Evolutionary conservation across 2,797 vertebrate species (phyloP).

Genomic region (Amblyopsis hoosieri): DNA sequence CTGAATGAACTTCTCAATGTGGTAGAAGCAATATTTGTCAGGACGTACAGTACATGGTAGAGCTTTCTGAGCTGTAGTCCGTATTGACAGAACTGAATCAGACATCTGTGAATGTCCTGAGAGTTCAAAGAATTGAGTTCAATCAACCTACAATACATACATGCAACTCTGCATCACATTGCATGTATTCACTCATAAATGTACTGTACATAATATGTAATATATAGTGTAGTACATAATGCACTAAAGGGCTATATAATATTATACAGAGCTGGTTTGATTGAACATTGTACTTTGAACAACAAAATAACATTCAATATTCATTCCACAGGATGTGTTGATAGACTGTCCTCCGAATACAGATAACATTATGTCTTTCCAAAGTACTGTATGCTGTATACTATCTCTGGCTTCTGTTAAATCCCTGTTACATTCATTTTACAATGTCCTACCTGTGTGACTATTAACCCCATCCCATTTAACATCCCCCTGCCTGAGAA

Average conservation of each 20-base stretch:
- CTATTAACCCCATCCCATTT: conserved; percentile 53
- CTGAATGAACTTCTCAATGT: neutral
- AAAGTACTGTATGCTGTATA: conserved; percentile 18
- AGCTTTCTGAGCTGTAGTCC: too few species aligned
- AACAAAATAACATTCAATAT: conserved; percentile 14
- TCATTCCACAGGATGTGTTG: conserved; percentile 49
- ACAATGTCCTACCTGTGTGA: conserved; percentile 25
- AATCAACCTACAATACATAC: conserved; percentile 41
- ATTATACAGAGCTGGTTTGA: conserved; percentile 26
- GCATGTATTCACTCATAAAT: neutral
- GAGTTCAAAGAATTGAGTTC: conserved; percentile 42
- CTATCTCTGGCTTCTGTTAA: conserved; percentile 6
- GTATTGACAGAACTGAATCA: conserved; percentile 12
- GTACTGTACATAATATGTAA: neutral
- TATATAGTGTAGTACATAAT: too few species aligned
- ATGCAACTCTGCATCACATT: neutral
- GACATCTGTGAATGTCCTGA: conserved; percentile 38
- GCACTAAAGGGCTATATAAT: too few species aligned
- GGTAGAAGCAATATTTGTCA: too few species aligned
- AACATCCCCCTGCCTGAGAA: conserved; percentile 43
- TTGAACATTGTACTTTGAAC: conserved; percentile 39
- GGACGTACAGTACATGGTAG: too few species aligned
- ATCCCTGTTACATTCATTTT: conserved; percentile 24
- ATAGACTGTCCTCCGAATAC: conserved; percentile 23
- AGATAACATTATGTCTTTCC: conserved; percentile 21